Percentiles rank a stretch among this genome's conserved stretches.
These are phyloP conservation scores for Drosophila willistoni DNA, from an alignment of 1,140 invertebrate genomes.

Conservation along the genomic window DNA sequence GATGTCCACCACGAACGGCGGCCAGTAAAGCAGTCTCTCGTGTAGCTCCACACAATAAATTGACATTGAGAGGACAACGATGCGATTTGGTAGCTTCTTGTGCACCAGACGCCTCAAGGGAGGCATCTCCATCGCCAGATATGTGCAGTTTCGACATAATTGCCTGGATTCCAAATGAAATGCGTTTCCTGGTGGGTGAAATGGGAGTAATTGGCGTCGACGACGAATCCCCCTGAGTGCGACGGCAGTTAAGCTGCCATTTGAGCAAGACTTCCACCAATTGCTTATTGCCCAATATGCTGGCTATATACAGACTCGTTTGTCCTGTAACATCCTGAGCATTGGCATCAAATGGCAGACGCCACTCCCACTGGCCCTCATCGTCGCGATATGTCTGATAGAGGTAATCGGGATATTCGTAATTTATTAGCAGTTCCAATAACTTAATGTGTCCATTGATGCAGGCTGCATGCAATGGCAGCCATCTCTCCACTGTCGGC, in stretches of 20 bases:
- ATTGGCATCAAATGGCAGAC: constrained; percentile 95
- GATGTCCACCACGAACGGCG: constrained; percentile 90
- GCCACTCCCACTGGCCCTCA: constrained; percentile 91
- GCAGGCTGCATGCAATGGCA: constrained; percentile 95
- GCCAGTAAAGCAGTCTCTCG: constrained; percentile 90
- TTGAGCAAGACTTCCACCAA: constrained; percentile 91
- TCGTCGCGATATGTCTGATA: constrained; percentile 88
- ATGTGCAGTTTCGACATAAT: constrained; percentile 93
- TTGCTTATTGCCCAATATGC: constrained; percentile 91
- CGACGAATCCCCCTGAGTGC: constrained; percentile 83
- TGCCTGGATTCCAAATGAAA: constrained; percentile 94
- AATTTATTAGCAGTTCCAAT: constrained; percentile 91
- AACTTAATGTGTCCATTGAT: constrained; percentile 93
- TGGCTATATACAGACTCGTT: constrained; percentile 94
- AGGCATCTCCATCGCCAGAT: constrained; percentile 63
- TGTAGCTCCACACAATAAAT: constrained; percentile 87
- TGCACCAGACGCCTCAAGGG: constrained; percentile 33
- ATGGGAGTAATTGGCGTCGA: constrained; percentile 61
- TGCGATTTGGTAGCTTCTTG: constrained; percentile 84
- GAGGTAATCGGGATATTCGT: constrained; percentile 90
- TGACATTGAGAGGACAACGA: constrained; percentile 89
- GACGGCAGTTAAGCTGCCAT: constrained; percentile 88
- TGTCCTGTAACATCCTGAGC: constrained; percentile 94
- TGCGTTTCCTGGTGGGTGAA: constrained; percentile 87
- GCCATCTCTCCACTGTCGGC: constrained; percentile 94